Conservation (phyloP, 2,888 invertebrate genomes). For the Lycocerus yunnanus region DNA sequence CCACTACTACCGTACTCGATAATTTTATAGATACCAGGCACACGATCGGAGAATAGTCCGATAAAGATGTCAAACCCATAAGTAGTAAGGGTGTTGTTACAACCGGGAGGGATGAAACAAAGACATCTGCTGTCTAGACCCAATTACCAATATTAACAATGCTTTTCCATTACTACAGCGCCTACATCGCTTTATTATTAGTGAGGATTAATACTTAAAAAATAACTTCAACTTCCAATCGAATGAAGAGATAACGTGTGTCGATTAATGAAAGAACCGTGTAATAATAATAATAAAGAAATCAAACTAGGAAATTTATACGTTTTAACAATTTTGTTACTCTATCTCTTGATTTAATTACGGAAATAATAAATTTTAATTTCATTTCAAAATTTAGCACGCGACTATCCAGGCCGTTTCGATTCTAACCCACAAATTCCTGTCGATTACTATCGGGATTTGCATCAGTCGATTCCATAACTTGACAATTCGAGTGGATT, state of each 20-base stretch:
- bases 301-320: neutral
- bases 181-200: slow-evolving; percentile 4
- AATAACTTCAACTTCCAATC: neutral
- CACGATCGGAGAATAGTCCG: neutral
- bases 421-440: too few species aligned
- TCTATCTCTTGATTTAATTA: neutral
- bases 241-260: neutral
- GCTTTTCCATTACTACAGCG: slow-evolving; percentile 41
- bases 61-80: slow-evolving; percentile 24
- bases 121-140: slow-evolving; percentile 43
- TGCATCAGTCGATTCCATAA: neutral
- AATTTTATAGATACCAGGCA: neutral
- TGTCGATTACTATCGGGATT: too few species aligned
- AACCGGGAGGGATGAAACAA: slow-evolving; percentile 23
- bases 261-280: neutral
- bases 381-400: neutral
- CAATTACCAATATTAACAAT: slow-evolving; percentile 44
- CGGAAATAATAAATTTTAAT: neutral
- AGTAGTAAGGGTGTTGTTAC: slow-evolving; percentile 12
- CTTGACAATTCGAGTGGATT: neutral
- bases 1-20: too few species aligned
- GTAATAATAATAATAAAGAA: neutral
- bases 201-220: neutral
- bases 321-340: neutral
- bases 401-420: neutral